Evolutionary conservation across 2,888 invertebrate genomes (phyloP), one percentile per base, ranked within the genome.

Genomic region (Pteria penguin): DNA sequence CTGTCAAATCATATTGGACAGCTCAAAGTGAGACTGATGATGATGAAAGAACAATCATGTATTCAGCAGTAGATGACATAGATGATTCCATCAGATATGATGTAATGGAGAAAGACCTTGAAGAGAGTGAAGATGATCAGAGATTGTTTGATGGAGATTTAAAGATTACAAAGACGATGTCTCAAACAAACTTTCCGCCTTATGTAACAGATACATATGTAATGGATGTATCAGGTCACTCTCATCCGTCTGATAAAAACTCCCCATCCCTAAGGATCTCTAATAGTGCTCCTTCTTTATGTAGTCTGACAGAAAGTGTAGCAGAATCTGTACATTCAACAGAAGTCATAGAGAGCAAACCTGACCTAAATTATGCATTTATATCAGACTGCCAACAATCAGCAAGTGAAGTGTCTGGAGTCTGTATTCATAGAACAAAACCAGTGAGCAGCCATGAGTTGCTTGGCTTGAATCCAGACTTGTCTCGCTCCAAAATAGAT

Each of bases 331-430:
- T 29, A 22, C n/a, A 4, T 1, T 5, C 27, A 0, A n/a, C 31
- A 26, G 55, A 72, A 33, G 29, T 27, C n/a, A 68, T 31, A 27
- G 79, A 79, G 22, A 81, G 76, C 54, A 81, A 70, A 54, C 73
- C 78, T 8, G 60, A 62, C 57, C 58, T 78, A 3, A 78, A 79
- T 55, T 75, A 75, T 57, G 81, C 81, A 3, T 79, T 81, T 68
- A 55, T 76, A 2, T 27, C 36, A 29, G 68, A 63, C 24, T 11
- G 58, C 58, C 26, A 22, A 26, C n/a, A 55, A 31, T 61, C 54
- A 11, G 55, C 18, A 32, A 57, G 26, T n/a, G 22, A 24, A 4
- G 27, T n/a, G 33, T n/a, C 26, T 58, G 33, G 45, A 52, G 14
- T 18, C 22, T 33, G 32, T 4, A 5, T 14, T 18, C 67, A 62